A percentile compares a stretch with the other conserved stretches of the same genome.
Conservation (phyloP, 2,797 vertebrate genomes). For the Distichodus sexfasciatus region DNA sequence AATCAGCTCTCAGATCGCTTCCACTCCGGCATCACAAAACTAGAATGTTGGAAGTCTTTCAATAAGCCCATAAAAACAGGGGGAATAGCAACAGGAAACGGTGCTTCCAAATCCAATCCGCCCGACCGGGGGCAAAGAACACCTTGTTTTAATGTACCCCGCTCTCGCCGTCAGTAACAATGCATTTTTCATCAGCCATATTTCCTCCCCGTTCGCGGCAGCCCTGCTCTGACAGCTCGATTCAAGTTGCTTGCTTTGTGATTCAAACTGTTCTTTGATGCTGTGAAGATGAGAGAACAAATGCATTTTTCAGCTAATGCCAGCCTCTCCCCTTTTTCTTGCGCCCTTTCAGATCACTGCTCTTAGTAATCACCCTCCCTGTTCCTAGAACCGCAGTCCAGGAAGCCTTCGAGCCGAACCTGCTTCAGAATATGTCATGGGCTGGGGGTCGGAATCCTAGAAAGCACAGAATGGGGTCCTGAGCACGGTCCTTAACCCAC, state of each 20-base stretch:
- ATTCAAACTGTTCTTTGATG: constrained; percentile 34
- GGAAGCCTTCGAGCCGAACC: no score
- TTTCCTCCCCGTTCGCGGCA: constrained; percentile 21
- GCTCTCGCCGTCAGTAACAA: constrained; percentile 25
- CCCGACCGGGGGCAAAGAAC: constrained; percentile 4
- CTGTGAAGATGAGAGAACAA: constrained; percentile 11
- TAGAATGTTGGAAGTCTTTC: constrained; percentile 21
- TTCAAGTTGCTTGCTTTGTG: constrained; percentile 23
- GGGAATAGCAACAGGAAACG: constrained; percentile 23
- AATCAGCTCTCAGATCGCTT: constrained; percentile 13
- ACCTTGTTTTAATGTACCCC: constrained; percentile 25
- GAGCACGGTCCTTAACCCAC: no score
- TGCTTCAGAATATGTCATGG: background rate
- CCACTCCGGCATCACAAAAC: constrained; percentile 18
- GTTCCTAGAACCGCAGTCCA: background rate
- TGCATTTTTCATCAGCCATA: constrained; percentile 32
- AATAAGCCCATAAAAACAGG: constrained; percentile 21
- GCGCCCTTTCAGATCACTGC: background rate
- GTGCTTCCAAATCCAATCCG: constrained; percentile 12
- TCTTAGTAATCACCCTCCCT: background rate
- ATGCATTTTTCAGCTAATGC: constrained; percentile 31
- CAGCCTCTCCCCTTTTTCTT: background rate
- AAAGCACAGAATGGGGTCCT: no score
- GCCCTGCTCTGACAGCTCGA: constrained; percentile 32
- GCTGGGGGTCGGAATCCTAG: no score